These are phyloP conservation scores for Sinocyclocheilus rhinocerous DNA, from an alignment of 2,113 vertebrate genomes.

Conservation along the genomic window DNA sequence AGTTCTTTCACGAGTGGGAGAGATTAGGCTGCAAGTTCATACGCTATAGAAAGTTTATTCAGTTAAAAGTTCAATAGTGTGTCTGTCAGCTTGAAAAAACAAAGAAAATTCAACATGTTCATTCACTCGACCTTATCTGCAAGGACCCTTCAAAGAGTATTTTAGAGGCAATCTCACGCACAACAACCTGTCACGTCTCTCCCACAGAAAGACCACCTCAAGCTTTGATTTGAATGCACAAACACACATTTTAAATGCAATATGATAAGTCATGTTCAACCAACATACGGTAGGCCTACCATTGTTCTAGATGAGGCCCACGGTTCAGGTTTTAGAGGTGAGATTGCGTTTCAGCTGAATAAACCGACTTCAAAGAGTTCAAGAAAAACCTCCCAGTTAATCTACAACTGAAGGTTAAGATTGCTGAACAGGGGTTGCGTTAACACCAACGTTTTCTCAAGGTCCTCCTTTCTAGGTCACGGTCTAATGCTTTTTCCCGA, in stretches of 20 bases:
- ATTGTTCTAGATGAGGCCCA: conserved; percentile 2
- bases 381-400: conserved; percentile 71
- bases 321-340: background rate
- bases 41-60: background rate
- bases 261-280: background rate
- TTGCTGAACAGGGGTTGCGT: conserved; percentile 54
- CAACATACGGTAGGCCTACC: background rate
- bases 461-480: conserved; percentile 16
- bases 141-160: conserved; percentile 11
- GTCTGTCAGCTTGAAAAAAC: conserved; percentile 23
- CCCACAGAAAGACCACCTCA: background rate
- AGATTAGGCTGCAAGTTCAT: background rate
- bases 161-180: conserved; percentile 35
- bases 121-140: background rate
- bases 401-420: conserved; percentile 66
- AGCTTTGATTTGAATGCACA: conserved; percentile 21
- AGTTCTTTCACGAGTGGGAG: background rate
- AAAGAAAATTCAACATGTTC: too few species aligned
- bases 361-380: conserved; percentile 73
- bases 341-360: conserved; percentile 59
- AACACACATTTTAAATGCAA: background rate
- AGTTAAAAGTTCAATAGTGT: background rate
- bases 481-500: background rate
- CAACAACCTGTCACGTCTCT: background rate
- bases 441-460: conserved; percentile 41